Evolutionary conservation across 2,888 invertebrate genomes (phyloP).

Genomic region (Cepaea hortensis): DNA sequence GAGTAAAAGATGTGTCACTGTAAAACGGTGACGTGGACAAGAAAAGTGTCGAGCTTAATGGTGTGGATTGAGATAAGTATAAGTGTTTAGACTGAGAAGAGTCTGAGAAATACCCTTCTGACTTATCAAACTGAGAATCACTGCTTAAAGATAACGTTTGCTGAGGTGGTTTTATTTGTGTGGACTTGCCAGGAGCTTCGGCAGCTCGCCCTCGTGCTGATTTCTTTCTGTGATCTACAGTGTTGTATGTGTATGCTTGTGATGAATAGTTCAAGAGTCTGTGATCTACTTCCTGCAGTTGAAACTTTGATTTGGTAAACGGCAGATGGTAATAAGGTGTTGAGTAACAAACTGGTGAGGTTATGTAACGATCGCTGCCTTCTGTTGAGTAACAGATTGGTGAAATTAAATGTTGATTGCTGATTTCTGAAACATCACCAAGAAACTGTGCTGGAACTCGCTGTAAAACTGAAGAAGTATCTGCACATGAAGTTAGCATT

Average conservation of each 20-base stretch:
- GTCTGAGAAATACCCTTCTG: not conserved
- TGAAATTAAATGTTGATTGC: slow-evolving; percentile 22
- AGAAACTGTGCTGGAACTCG: not conserved
- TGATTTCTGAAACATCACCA: not conserved
- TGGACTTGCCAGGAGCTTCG: not conserved
- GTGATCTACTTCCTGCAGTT: not conserved
- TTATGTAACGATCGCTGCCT: slow-evolving; percentile 5
- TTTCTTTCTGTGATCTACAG: not conserved
- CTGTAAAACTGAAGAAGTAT: not conserved
- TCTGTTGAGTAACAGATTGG: slow-evolving; percentile 39
- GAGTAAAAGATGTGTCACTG: not conserved
- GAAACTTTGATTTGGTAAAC: not conserved
- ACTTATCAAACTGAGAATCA: not conserved
- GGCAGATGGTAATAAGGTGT: slow-evolving; percentile 12
- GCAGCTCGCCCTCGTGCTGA: not conserved
- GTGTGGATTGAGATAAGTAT: not conserved
- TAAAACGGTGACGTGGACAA: not conserved
- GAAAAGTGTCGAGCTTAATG: not conserved
- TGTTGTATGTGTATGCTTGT: not conserved
- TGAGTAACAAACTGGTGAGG: slow-evolving; percentile 41
- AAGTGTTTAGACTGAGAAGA: not conserved
- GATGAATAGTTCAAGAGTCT: not conserved
- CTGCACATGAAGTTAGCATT: not conserved
- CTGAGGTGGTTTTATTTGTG: not conserved
- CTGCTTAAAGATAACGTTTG: not conserved